Percentiles rank a stretch among this genome's conserved stretches.
Conservation (phyloP, 2,113 vertebrate genomes). For the Hyperopisus bebe region DNA sequence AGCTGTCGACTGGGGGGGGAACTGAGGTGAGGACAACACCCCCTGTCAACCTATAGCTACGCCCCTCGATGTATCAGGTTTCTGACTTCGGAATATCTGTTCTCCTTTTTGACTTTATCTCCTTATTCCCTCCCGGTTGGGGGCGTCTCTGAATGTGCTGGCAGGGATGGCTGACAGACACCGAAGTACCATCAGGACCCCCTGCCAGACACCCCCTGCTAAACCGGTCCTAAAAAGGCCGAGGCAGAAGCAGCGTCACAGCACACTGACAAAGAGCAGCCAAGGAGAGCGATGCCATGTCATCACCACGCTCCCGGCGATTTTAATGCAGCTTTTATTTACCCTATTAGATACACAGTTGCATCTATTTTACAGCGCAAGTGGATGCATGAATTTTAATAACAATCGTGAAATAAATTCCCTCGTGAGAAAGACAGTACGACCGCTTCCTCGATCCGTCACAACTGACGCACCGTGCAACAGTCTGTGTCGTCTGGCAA, state of each 20-base stretch:
- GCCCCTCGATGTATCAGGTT: background rate
- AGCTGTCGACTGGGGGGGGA: background rate
- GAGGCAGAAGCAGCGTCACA: background rate
- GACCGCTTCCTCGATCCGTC: background rate
- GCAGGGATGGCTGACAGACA: background rate
- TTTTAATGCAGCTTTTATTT: background rate
- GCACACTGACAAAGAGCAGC: background rate
- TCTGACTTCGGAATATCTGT: background rate
- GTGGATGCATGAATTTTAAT: background rate
- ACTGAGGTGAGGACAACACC: background rate
- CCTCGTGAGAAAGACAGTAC: background rate
- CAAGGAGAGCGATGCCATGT: background rate
- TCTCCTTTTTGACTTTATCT: background rate
- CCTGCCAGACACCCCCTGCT: background rate
- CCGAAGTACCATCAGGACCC: background rate
- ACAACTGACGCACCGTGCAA: background rate
- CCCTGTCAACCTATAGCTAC: background rate
- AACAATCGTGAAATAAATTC: background rate
- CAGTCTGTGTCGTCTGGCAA: background rate
- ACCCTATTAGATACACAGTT: background rate
- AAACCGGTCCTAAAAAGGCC: background rate
- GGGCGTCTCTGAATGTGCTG: background rate
- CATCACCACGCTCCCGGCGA: background rate
- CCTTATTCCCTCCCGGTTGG: background rate
- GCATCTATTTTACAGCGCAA: background rate